Evolutionary conservation across 2,113 vertebrate species (phyloP), one percentile per base, ranked within the genome.

Genomic region (Murina feae): DNA sequence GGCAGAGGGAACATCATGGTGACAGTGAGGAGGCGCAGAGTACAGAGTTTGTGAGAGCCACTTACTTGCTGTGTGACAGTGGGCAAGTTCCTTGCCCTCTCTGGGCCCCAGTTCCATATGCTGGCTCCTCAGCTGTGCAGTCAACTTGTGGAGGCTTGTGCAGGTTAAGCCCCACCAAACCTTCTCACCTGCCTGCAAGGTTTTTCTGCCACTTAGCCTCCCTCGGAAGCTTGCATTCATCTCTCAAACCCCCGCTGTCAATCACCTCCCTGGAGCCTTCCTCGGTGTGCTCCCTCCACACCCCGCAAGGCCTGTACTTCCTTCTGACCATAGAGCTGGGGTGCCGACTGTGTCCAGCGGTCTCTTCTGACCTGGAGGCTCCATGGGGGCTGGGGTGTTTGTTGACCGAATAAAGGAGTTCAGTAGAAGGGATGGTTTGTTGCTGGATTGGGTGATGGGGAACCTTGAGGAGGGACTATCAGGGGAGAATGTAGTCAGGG

Each of bases 391-490:
- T 44, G 90, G n/a, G 72, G 37, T 11, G 6, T 83, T 83, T 60
- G 39, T 32, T 66, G 80, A 84, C 20, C 63, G 51, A 96, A 91
- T 95, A 95, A 97, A 96, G 32, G 44, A 83, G 4, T 35, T 86
- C 4, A 13, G 1, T 47, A 37, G n/a, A 78, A 69, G 39, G 4
- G 35, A 71, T 37, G 82, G 11, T 28, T 60, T 85, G 82, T 78
- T 47, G 32, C 10, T 92, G 39, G 10, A 71, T 58, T 49, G 68
- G 58, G 69, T 3, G 21, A 35, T 37, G 35, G 74, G 58, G 51
- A 53, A 1, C 14, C 20, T 60, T 49, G 47, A 13, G 35, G 25
- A 49, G 39, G 37, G 23, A 32, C 18, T 32, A 76, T 35, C 16
- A 14, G 42, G 42, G 42, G 18, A 21, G 9, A 35, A 12, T 82